These are phyloP conservation scores for Epicampocera succincta DNA, from an alignment of 2,888 invertebrate genomes.

Conservation along the genomic window DNA sequence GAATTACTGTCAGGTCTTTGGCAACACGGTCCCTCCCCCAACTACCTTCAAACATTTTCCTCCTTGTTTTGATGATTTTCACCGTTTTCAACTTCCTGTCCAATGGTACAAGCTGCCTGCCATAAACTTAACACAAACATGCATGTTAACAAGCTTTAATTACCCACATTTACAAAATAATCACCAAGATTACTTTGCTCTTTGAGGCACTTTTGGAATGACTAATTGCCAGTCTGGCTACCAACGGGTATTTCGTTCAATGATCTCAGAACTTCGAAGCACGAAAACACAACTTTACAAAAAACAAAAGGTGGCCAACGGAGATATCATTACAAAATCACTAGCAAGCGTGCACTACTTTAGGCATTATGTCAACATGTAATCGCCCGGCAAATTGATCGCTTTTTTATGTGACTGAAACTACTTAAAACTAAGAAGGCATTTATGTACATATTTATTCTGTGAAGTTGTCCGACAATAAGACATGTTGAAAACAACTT, in stretches of 20 bases:
- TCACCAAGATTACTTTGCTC: background rate
- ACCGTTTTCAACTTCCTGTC: too few species aligned
- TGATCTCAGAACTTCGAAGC: slow-evolving; percentile 9
- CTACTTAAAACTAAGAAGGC: slow-evolving; percentile 13
- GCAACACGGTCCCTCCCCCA: too few species aligned
- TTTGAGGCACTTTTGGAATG: slow-evolving; percentile 30
- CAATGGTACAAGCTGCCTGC: slow-evolving; percentile 19
- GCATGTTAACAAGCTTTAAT: background rate
- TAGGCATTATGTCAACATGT: slow-evolving; percentile 66
- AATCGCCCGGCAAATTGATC: slow-evolving; percentile 64
- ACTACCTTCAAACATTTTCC: too few species aligned
- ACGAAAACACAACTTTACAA: slow-evolving; percentile 4
- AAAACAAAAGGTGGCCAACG: slow-evolving; percentile 28
- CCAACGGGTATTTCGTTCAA: background rate
- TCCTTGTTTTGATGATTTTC: too few species aligned
- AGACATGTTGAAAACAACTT: background rate
- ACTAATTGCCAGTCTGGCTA: slow-evolving; percentile 20
- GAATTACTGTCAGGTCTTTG: too few species aligned
- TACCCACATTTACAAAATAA: slow-evolving; percentile 5
- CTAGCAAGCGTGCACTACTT: slow-evolving; percentile 57
- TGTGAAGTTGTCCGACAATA: slow-evolving; percentile 62
- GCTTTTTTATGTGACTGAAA: slow-evolving; percentile 33
- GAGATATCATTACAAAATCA: slow-evolving; percentile 48
- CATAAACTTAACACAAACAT: background rate
- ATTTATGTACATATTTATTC: background rate